A percentile compares a stretch with the other conserved stretches of the same genome.
phyloP scores from a whole-genome alignment of 2,113 vertebrate genomes.

The Odocoileus hemionus region DNA sequence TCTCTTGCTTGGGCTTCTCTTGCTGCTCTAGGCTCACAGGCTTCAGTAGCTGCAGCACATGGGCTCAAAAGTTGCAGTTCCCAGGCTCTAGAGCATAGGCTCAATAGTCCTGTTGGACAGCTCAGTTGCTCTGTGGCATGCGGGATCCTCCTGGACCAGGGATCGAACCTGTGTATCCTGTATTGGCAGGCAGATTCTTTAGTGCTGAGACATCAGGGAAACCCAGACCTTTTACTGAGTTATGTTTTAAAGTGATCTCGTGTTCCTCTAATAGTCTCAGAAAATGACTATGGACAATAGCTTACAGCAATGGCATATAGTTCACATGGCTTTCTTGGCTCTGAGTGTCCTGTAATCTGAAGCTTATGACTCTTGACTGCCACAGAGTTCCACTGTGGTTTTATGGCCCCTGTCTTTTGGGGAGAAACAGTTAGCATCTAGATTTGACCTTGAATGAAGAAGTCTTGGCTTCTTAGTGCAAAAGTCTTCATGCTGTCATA shows the following conservation, averaged over 20 bases:
- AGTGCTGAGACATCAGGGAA: neutral
- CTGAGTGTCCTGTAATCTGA: conserved; percentile 8
- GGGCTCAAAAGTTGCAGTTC: neutral
- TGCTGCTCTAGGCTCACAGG: neutral
- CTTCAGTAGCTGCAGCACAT: neutral
- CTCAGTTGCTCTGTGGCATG: neutral
- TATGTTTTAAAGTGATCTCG: neutral
- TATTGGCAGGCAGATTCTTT: neutral
- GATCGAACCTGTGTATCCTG: neutral
- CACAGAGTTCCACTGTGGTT: neutral
- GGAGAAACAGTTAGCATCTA: neutral
- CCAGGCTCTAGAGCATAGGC: neutral
- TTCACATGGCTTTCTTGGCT: neutral
- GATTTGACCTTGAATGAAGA: neutral
- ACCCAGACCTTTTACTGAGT: neutral
- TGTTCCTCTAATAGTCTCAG: conserved; percentile 29
- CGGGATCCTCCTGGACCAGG: neutral
- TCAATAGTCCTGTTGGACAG: neutral
- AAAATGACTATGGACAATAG: neutral
- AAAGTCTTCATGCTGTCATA: neutral
- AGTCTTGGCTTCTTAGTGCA: neutral
- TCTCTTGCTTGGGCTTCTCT: neutral
- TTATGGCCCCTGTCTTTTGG: neutral
- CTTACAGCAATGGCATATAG: neutral
- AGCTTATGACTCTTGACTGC: neutral